Base-by-base conservation (phyloP, 2,888 invertebrate genomes). In the Euspilapteryx auroguttella region DNA sequence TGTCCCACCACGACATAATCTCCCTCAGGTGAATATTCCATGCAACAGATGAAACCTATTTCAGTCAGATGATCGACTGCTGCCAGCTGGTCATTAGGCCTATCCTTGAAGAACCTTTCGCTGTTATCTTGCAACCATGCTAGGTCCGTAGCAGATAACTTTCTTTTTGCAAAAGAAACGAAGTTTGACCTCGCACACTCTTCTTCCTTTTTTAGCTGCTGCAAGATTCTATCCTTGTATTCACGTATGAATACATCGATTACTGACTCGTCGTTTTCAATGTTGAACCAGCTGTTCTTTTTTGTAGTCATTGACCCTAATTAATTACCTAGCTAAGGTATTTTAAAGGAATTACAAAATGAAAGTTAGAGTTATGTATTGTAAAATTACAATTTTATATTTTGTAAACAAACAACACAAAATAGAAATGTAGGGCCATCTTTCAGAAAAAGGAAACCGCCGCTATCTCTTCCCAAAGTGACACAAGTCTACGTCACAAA, bases 1-100 rank as follows among this genome's bases (percentile, higher is more conserved):
- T 75, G 76, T 4, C 73, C 66, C n/a, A 64, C 54, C 11, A 75
- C 56, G 29, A 81, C 35, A 22, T 39, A 32, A n/a, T 56, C 47
- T 3, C 78, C 79, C 30, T 62, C 53, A 1, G 61, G 52, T 10
- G 69, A 53, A 41, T 61, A 80, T 21, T 54, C 42, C 39, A 76
- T 55, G 27, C 50, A 53, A 11, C 35, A 41, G 23, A 75, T 58
- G 32, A 41, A 61, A 1, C 75, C 76, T 26, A 42, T 48, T 32
- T 56, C 50, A 0, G 49, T 43, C 25, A 61, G 45, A 45, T 45
- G 73, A 37, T 48, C 39, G 8, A 48, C 32, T 21, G 44, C 38
- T 1, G 39, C 32, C 24, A 59, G 32, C 25, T 30, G 37, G 24
- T 50, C 36, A 34, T 73, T 71, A 0, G 41, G 49, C 4, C 65